Percentiles rank a stretch among this genome's conserved stretches.
phyloP scores from a whole-genome alignment of 1,140 invertebrate genomes.

The Bombus affinis region DNA sequence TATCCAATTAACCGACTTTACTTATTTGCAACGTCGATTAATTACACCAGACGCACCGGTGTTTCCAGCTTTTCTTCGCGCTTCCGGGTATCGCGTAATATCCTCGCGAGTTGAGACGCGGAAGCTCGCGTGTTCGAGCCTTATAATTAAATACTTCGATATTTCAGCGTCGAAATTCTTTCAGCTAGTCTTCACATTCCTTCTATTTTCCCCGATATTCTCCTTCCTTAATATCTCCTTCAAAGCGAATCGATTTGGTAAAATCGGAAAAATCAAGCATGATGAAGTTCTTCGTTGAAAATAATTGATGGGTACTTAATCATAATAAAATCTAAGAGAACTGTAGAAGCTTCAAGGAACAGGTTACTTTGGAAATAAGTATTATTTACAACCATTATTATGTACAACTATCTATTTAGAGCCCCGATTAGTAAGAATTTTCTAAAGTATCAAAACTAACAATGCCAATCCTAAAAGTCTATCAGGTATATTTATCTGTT shows the following conservation, averaged over 20 bases:
- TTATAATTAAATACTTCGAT: conserved; percentile 8
- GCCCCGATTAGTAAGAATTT: accelerated
- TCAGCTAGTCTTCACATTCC: neutral
- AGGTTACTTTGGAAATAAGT: too few species aligned
- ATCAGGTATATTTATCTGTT: accelerated
- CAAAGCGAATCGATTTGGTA: too few species aligned
- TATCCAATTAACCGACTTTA: conserved; percentile 46
- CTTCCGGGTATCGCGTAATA: conserved; percentile 19
- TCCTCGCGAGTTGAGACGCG: neutral
- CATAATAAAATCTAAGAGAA: too few species aligned
- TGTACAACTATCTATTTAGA: accelerated
- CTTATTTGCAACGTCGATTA: conserved; percentile 27
- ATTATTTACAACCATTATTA: too few species aligned
- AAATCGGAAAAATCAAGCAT: too few species aligned
- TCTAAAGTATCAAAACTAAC: accelerated
- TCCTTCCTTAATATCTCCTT: too few species aligned
- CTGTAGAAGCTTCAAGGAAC: too few species aligned
- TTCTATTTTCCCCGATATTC: too few species aligned
- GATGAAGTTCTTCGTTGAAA: too few species aligned
- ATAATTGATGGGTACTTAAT: too few species aligned
- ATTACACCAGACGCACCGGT: conserved; percentile 9
- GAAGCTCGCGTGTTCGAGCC: neutral
- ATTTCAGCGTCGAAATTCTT: neutral
- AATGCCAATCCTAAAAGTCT: too few species aligned
- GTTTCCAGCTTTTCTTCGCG: neutral